These are phyloP conservation scores for Zaprionus ghesquierei DNA, from an alignment of 1,140 invertebrate species.

Conservation along the genomic window DNA sequence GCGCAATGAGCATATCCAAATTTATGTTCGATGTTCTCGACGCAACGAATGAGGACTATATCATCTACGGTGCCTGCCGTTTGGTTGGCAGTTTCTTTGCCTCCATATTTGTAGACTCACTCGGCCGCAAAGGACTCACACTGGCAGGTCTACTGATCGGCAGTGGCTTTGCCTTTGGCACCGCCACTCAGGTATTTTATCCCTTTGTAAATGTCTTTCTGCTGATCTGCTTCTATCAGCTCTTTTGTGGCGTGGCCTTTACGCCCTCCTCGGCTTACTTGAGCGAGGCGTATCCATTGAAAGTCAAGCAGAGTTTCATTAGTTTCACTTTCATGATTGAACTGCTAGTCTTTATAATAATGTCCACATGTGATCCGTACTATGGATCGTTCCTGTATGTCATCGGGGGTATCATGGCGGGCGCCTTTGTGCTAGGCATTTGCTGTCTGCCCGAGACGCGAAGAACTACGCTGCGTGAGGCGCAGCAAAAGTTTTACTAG, in stretches of 20 bases:
- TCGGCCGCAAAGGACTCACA: constrained; percentile 47
- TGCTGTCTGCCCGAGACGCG: constrained; percentile 16
- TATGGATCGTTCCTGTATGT: constrained; percentile 37
- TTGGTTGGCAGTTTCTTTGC: constrained; percentile 20
- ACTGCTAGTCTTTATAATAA: constrained; percentile 53
- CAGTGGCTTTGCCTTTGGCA: constrained; percentile 12
- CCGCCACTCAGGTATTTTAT: neutral
- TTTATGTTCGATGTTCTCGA: neutral
- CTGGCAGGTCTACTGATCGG: constrained; percentile 28
- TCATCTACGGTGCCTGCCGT: constrained; percentile 32
- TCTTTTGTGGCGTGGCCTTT: constrained; percentile 49
- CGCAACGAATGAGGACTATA: neutral
- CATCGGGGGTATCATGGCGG: constrained; percentile 16
- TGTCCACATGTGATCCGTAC: neutral
- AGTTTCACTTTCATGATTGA: constrained; percentile 46
- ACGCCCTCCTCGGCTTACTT: constrained; percentile 47
- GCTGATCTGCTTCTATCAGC: constrained; percentile 32
- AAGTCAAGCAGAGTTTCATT: constrained; percentile 52
- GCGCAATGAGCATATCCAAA: constrained; percentile 41
- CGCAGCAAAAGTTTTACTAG: constrained; percentile 1
- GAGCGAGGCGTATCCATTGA: constrained; percentile 53
- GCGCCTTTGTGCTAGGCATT: neutral
- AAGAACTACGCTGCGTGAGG: constrained; percentile 10
- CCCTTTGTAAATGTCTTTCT: neutral
- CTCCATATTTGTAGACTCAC: constrained; percentile 17